Base-by-base conservation (phyloP, 2,888 invertebrate genomes). In the Megamerina dolium region DNA sequence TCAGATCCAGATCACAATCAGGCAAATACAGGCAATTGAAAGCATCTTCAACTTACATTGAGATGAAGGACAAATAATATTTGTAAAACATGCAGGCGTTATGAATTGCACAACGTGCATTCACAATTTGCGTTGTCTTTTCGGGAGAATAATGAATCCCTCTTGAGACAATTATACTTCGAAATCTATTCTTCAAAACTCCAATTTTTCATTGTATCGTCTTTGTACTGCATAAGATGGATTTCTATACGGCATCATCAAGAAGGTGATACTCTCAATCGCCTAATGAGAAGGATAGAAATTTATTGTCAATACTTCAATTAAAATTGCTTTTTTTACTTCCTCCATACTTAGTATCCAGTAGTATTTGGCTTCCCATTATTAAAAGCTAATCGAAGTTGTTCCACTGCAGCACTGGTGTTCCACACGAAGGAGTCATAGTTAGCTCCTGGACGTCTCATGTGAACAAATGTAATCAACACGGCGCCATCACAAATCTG, bases 191-290 rank as follows among this genome's bases (percentile, higher is more conserved):
- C 19, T 33, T 33, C 3, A 33, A 3, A 2, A 33, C 33, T 33
- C 33, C 33, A 17, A 33, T 17, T 18, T 19, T 16, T 16, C 33
- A 33, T 33, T 33, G 17, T 33, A 33, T 33, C 33, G 16, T 33
- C n/a, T 33, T 2, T 4, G 3, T 12, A 3, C n/a, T n/a, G 33
- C 33, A 33, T 3, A 10, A n/a, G 33, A 2, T 4, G 33, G 17
- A 16, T 10, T 33, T 19, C 33, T 33, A 3, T 18, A 33, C n/a
- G 33, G 18, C 6, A 19, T 33, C 4, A 33, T 33, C 5, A 33
- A 31, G 16, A 31, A 9, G 31, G 31, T 10, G 10, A n/a, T n/a
- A n/a, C n/a, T n/a, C n/a, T n/a, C n/a, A n/a, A n/a, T n/a, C n/a
- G n/a, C n/a, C n/a, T n/a, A n/a, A n/a, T n/a, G n/a, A n/a, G n/a